Evolutionary conservation across 2,888 invertebrate genomes (phyloP).

Genomic region (Silvanus unidentatus): DNA sequence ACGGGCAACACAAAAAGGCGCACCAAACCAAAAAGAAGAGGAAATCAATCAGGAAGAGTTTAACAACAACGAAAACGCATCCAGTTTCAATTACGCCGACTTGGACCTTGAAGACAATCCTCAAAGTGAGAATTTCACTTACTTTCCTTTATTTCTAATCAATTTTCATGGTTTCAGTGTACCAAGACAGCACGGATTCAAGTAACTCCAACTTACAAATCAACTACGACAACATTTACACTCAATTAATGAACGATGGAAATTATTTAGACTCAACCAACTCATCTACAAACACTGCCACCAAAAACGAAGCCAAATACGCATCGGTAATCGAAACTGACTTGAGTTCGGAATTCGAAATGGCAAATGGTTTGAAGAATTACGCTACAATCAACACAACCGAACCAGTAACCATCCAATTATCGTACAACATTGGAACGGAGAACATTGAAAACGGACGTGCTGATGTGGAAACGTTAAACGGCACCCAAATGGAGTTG

Average conservation of each 20-base stretch:
- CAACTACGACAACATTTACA: conserved; percentile 21
- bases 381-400: conserved; percentile 45
- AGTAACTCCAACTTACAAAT: conserved; percentile 11
- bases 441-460: conserved; percentile 42
- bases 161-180: neutral
- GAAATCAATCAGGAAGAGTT: neutral
- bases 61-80: neutral
- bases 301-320: conserved; percentile 28
- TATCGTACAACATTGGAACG: conserved; percentile 44
- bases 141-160: neutral
- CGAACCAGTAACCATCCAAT: conserved; percentile 42
- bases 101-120: neutral
- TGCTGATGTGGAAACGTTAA: conserved; percentile 40
- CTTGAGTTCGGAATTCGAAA: conserved; percentile 36
- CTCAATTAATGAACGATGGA: conserved; percentile 15
- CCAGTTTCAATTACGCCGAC: neutral
- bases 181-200: neutral
- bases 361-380: conserved; percentile 42
- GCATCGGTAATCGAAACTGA: conserved; percentile 40
- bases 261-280: conserved; percentile 7
- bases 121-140: neutral
- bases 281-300: neutral
- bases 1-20: conserved; percentile 9
- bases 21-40: neutral
- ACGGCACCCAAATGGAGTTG: conserved; percentile 39